Percentiles rank a stretch among this genome's conserved stretches.
Conservation (phyloP, 1,140 invertebrate species). For the Hormaphis cornu region DNA sequence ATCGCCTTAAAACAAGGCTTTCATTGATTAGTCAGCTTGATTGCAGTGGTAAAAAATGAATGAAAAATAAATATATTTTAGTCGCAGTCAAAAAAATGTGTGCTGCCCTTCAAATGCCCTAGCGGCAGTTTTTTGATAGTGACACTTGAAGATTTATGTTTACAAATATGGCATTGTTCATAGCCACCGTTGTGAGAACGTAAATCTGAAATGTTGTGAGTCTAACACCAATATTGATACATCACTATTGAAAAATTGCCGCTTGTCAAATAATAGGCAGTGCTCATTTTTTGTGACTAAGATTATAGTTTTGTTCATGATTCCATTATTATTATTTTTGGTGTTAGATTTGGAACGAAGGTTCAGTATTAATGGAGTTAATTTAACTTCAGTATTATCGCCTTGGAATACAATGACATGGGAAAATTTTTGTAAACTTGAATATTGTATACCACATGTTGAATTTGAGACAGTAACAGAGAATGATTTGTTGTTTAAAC, state of each 20-base stretch:
- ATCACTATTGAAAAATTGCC: no score
- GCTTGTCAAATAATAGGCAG: no score
- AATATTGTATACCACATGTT: constrained; percentile 16
- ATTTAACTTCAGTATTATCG: constrained; percentile 26
- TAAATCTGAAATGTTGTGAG: no score
- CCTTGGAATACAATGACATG: constrained; percentile 25
- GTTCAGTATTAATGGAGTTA: constrained; percentile 21
- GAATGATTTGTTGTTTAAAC: constrained; percentile 29
- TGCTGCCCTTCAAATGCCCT: no score
- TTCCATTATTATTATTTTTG: background rate
- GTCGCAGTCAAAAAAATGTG: no score
- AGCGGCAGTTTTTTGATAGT: no score
- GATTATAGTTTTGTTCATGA: background rate
- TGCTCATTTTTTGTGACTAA: no score
- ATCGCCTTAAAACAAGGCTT: constrained; percentile 20
- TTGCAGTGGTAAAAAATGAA: constrained; percentile 4
- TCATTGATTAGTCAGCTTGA: constrained; percentile 23
- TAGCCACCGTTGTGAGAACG: no score
- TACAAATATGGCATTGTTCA: no score
- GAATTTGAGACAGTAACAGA: background rate
- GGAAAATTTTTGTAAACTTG: constrained; percentile 20
- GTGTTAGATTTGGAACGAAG: constrained; percentile 18
- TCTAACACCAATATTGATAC: no score
- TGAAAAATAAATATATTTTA: background rate
- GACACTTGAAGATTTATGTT: no score